Conservation (phyloP, 2,113 vertebrate species). For the Lepus timidus region DNA sequence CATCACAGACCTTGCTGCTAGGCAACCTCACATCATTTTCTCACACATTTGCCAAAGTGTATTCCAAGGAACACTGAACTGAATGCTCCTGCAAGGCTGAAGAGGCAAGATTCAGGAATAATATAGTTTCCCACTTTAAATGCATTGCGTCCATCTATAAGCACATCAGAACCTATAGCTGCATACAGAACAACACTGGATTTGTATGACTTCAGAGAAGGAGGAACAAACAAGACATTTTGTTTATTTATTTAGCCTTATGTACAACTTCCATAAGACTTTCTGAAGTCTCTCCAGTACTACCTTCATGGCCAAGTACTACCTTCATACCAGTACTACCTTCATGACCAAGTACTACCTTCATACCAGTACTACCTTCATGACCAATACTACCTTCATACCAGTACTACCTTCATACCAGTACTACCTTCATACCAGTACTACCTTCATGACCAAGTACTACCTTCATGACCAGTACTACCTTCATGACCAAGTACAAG, state of each 20-base stretch:
- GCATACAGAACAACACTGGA: background rate
- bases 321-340: background rate
- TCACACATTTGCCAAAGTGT: constrained; percentile 61
- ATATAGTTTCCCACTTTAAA: constrained; percentile 44
- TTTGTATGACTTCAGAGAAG: constrained; percentile 14
- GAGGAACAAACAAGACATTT: background rate
- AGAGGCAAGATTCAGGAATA: constrained; percentile 61
- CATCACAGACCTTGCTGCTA: constrained; percentile 46
- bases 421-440: too few species aligned
- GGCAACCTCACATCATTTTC: constrained; percentile 66
- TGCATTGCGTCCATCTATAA: constrained; percentile 22
- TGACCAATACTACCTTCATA: too few species aligned
- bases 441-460: too few species aligned
- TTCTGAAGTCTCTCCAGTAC: constrained; percentile 25
- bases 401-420: too few species aligned
- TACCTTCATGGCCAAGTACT: background rate
- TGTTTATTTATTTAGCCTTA: constrained; percentile 1
- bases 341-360: background rate
- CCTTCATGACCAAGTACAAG: background rate
- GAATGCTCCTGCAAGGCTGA: background rate
- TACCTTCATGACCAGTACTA: background rate
- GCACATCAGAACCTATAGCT: constrained; percentile 22
- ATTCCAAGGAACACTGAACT: constrained; percentile 61
- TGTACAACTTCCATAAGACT: background rate
- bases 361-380: too few species aligned